A percentile compares a stretch with the other conserved stretches of the same genome.
Evolutionary conservation across 2,888 invertebrate species (phyloP).

Genomic region (Fragum sueziense): DNA sequence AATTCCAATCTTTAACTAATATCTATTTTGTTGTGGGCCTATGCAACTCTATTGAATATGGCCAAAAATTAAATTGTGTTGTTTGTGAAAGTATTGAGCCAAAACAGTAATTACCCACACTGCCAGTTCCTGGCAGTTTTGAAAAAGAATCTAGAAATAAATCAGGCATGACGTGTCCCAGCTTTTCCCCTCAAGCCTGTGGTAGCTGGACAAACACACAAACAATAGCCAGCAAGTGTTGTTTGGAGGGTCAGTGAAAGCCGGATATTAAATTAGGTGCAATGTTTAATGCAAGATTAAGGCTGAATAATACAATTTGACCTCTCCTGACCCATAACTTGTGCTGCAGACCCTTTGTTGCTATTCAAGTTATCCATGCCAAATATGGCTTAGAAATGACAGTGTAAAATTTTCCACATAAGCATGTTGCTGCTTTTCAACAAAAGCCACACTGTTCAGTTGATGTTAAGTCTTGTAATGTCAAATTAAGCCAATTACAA

Average conservation of each 20-base stretch:
- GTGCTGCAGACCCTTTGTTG: constrained; percentile 21
- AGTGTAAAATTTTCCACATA: too few relatives aligned
- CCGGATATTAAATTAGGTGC: constrained; percentile 22
- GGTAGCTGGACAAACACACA: not conserved
- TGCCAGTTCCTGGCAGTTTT: too few relatives aligned
- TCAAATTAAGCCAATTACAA: too few relatives aligned
- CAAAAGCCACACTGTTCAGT: too few relatives aligned
- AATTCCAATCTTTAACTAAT: too few relatives aligned
- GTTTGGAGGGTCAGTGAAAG: constrained; percentile 3
- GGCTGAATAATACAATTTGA: constrained; percentile 40
- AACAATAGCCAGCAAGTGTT: constrained; percentile 9
- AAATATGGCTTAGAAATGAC: not conserved
- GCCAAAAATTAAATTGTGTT: too few relatives aligned
- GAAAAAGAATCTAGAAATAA: not conserved
- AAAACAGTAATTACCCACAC: too few relatives aligned
- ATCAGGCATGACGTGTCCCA: not conserved
- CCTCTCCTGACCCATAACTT: constrained; percentile 20
- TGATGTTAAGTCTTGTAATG: too few relatives aligned
- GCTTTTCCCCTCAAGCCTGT: not conserved
- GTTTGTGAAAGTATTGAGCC: too few relatives aligned
- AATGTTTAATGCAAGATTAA: constrained; percentile 29
- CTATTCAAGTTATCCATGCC: not conserved
- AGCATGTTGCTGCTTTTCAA: too few relatives aligned
- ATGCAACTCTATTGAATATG: too few relatives aligned
- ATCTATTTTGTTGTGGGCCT: too few relatives aligned